Evolutionary conservation across 2,888 invertebrate genomes (phyloP).

Genomic region (Silvanus unidentatus): DNA sequence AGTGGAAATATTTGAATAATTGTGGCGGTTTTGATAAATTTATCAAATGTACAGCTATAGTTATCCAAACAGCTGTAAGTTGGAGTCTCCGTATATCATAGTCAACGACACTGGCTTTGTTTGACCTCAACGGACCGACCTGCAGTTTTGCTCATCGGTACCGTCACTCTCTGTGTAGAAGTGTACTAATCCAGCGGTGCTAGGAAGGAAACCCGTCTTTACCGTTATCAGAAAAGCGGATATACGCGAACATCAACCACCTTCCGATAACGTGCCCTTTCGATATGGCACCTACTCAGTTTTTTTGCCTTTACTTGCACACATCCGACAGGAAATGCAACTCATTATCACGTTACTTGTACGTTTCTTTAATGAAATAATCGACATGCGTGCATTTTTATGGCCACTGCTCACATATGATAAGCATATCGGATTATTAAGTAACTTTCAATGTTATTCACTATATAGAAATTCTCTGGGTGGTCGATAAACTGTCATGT

Average conservation of each 20-base stretch:
- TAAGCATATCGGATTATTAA: too few relatives aligned
- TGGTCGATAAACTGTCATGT: too few relatives aligned
- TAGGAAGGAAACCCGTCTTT: conserved; percentile 29
- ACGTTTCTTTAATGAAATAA: too few relatives aligned
- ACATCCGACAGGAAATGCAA: conserved; percentile 2
- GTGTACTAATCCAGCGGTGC: conserved; percentile 6
- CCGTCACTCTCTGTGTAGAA: conserved; percentile 12
- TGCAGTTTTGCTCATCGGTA: conserved; percentile 11
- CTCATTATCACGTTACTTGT: too few relatives aligned
- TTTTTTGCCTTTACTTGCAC: not conserved
- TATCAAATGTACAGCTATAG: conserved; percentile 22
- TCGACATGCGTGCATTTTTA: too few relatives aligned
- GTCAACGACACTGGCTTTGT: conserved; percentile 21
- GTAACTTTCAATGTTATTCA: too few relatives aligned
- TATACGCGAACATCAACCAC: conserved; percentile 10
- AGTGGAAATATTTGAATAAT: conserved; percentile 1
- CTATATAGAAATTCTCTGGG: too few relatives aligned
- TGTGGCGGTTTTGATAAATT: conserved; percentile 16
- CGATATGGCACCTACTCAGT: conserved; percentile 1
- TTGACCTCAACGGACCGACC: conserved; percentile 22
- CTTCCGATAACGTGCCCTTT: conserved; percentile 1
- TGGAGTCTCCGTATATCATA: conserved; percentile 18
- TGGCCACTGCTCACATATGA: too few relatives aligned
- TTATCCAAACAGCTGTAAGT: conserved; percentile 20
- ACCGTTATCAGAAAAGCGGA: conserved; percentile 27